Percentiles rank a stretch among this genome's conserved stretches.
These are phyloP conservation scores for Platycheirus rosarum DNA, from an alignment of 2,888 invertebrate species.

Conservation along the genomic window DNA sequence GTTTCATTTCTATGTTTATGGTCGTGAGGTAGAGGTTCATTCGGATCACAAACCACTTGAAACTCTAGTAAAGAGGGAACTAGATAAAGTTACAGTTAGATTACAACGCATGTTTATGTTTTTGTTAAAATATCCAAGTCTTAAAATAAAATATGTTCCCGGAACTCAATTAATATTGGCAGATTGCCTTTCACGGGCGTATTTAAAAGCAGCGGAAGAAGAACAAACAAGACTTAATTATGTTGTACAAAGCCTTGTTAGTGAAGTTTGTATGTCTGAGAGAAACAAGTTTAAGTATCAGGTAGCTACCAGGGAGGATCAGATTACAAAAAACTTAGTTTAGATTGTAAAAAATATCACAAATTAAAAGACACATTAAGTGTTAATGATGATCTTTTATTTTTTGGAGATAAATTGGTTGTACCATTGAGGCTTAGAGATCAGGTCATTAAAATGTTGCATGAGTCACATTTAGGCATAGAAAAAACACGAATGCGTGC, in stretches of 20 bases:
- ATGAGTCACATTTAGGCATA: slow-evolving; percentile 78
- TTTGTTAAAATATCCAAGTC: slow-evolving; percentile 76
- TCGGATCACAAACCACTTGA: too few relatives aligned
- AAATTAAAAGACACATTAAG: slow-evolving; percentile 47
- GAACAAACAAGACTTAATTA: not conserved
- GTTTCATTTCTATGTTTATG: slow-evolving; percentile 30
- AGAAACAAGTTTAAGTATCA: too few relatives aligned
- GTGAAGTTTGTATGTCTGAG: slow-evolving; percentile 8
- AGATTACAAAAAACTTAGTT: too few relatives aligned
- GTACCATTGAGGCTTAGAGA: slow-evolving; percentile 71
- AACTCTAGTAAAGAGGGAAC: slow-evolving; percentile 66
- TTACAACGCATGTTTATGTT: slow-evolving; percentile 75
- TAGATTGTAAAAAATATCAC: too few relatives aligned
- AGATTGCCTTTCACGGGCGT: not conserved
- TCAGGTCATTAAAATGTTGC: slow-evolving; percentile 74
- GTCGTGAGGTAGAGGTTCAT: too few relatives aligned
- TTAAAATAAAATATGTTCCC: slow-evolving; percentile 75
- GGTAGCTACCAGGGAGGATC: too few relatives aligned
- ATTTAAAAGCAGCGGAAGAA: slow-evolving; percentile 14
- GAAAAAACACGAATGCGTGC: slow-evolving; percentile 77
- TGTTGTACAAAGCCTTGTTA: too few relatives aligned
- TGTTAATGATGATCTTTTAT: slow-evolving; percentile 51
- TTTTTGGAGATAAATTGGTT: slow-evolving; percentile 62
- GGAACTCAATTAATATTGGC: slow-evolving; percentile 28
- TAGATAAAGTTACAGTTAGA: slow-evolving; percentile 76